Conservation (phyloP, 1,140 invertebrate genomes). For the Belonocnema kinseyi region DNA sequence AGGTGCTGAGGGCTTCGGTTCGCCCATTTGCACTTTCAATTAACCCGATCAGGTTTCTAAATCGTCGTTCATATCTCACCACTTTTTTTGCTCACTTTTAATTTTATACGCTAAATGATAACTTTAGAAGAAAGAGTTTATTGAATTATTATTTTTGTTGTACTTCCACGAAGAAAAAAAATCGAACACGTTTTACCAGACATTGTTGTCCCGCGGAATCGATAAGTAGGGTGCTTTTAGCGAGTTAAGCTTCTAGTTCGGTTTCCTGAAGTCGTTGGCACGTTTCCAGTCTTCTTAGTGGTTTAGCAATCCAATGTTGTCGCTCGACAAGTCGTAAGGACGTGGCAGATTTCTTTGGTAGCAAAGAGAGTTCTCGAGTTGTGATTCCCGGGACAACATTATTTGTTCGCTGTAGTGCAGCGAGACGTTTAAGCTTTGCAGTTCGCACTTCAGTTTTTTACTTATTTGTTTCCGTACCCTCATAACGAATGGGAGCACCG, state of each 20-base stretch:
- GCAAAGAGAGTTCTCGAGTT: slow-evolving; percentile 3
- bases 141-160: no score
- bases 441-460: slow-evolving; percentile 14
- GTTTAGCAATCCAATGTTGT: slow-evolving; percentile 29
- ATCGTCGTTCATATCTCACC: slow-evolving; percentile 26
- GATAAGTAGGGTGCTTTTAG: slow-evolving; percentile 37
- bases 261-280: slow-evolving; percentile 28
- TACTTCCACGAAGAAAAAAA: no score
- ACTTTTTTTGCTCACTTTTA: neutral
- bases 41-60: slow-evolving; percentile 38
- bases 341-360: slow-evolving; percentile 23
- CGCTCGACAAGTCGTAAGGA: slow-evolving; percentile 27
- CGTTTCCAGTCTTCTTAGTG: slow-evolving; percentile 33
- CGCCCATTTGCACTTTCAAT: slow-evolving; percentile 69
- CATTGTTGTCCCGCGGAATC: slow-evolving; percentile 44
- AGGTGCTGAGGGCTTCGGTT: slow-evolving; percentile 67
- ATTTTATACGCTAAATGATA: no score
- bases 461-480: slow-evolving; percentile 8
- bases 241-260: slow-evolving; percentile 21
- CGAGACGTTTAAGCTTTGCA: slow-evolving; percentile 26
- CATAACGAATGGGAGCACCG: slow-evolving; percentile 10
- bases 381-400: slow-evolving; percentile 11
- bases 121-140: no score
- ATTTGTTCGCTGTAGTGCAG: slow-evolving; percentile 15
- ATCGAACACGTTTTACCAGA: slow-evolving; percentile 41